Evolutionary conservation across 2,888 invertebrate species (phyloP).

Genomic region (Alsophila aescularia): DNA sequence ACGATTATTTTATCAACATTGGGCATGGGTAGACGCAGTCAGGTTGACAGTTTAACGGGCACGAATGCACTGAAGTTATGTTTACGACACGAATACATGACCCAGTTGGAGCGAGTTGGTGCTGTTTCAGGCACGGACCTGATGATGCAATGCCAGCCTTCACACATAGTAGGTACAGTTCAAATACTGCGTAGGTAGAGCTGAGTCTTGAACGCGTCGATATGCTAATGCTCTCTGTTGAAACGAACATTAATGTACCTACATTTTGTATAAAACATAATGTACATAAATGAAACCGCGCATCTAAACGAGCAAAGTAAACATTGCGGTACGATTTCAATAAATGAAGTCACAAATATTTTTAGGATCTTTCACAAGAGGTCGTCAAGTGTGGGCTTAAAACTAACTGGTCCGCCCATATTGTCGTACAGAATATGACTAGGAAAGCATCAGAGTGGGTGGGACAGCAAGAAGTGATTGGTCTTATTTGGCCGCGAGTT

Average conservation of each 20-base stretch:
- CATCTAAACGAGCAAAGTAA: slow-evolving; percentile 43
- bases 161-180: slow-evolving; percentile 48
- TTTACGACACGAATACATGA: slow-evolving; percentile 70
- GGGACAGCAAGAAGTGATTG: slow-evolving; percentile 49
- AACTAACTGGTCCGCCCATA: slow-evolving; percentile 69
- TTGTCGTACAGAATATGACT: slow-evolving; percentile 37
- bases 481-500: slow-evolving; percentile 53
- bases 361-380: slow-evolving; percentile 60
- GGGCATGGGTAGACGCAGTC: slow-evolving; percentile 35
- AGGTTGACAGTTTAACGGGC: slow-evolving; percentile 47
- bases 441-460: slow-evolving; percentile 60
- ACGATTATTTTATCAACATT: slow-evolving; percentile 65
- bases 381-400: slow-evolving; percentile 59
- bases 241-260: slow-evolving; percentile 31
- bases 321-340: slow-evolving; percentile 44
- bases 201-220: slow-evolving; percentile 38
- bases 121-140: slow-evolving; percentile 58
- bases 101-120: slow-evolving; percentile 71
- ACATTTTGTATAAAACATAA: slow-evolving; percentile 18
- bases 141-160: slow-evolving; percentile 67
- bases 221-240: slow-evolving; percentile 42
- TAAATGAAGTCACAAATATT: slow-evolving; percentile 63
- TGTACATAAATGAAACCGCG: slow-evolving; percentile 39
- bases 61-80: slow-evolving; percentile 62
- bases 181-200: slow-evolving; percentile 47